Evolutionary conservation across 2,797 vertebrate genomes (phyloP), one percentile per base, ranked within the genome.

Genomic region (Xenopus petersii): DNA sequence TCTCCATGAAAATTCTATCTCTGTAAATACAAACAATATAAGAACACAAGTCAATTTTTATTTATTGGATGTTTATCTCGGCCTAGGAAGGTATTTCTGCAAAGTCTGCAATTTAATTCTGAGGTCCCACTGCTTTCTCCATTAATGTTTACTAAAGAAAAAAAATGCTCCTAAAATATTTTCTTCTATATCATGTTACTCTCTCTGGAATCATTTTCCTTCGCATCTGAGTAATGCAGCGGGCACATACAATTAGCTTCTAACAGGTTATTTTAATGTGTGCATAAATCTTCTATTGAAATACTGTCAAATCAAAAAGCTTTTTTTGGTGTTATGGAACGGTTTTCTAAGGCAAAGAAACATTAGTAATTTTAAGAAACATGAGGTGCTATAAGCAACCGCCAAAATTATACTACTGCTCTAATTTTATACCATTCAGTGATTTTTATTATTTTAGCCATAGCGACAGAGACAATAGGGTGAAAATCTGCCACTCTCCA

Each of bases 161-260:
- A 75, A n/a, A 11, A 58, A 16, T 12, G 54, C 49, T 42, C 64
- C 12, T 51, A 65, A 66, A 3, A 1, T 26, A 75, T 59, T 12
- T 67, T 16, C 13, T 70, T 66, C 63, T 5, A 69, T 2, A 1
- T 46, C 67, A 70, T 72, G 3, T 8, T 42, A n/a, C 66, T 73
- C 55, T 79, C 51, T 60, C 30, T 61, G 67, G 71, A 79, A 74
- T 74, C 12, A 3, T 74, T 61, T 79, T 79, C 77, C 42, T 64
- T 74, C 71, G 66, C 71, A 74, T 74, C 61, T 74, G 77, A 79
- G 77, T 79, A 70, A 79, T 79, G 71, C 72, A 74, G 69, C 74
- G 62, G 49, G 77, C 77, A 73, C 77, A 79, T 74, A 58, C 1
- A 47, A 81, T 67, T 68, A 69, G 0, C 10, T 48, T 67, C 10